Base-by-base conservation (phyloP, 1,140 invertebrate species). In the Diabrotica undecimpunctata region DNA sequence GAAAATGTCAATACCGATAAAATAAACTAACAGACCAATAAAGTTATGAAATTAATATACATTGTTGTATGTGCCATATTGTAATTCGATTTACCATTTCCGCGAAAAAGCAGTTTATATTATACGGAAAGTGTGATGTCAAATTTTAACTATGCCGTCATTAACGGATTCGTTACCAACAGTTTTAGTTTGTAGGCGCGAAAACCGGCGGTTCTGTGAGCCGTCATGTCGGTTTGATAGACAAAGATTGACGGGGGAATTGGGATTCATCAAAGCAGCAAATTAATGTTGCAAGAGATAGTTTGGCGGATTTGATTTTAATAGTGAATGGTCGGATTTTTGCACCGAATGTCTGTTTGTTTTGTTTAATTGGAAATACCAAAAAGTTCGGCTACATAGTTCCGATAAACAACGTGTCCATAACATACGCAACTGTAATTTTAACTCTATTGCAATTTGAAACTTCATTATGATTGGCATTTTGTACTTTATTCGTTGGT, bases 261-360 rank as follows among this genome's bases (percentile, higher is more conserved):
- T 46, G 8, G 41, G 41, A 46, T 46, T n/a, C 41, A 46, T 46
- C 41, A 46, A 46, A 46, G 41, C 41, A 46, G 41, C 41, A 46
- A 46, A 46, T 46, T 46, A 46, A 46, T 46, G 41, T 46, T 46
- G 41, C 41, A 46, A 46, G 41, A 46, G 41, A 46, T 46, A 46
- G 41, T 46, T 46, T 46, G n/a, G n/a, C 41, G 41, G 41, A 46
- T 46, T 46, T 46, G 41, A 10, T 46, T 8, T 46, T 46, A 8
- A n/a, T n/a, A 46, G 41, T 46, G n/a, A 8, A 46, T 46, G 8
- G 41, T n/a, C 41, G 41, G 6, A n/a, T 46, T 46, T 46, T n/a
- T 10, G 41, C 41, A 46, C n/a, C 6, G 41, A 46, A 6, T 46
- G 8, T 46, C 8, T 46, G 41, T 46, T 10, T n/a, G 41, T 46